Conservation (phyloP, 2,113 vertebrate species). For the Anoplopoma fimbria region DNA sequence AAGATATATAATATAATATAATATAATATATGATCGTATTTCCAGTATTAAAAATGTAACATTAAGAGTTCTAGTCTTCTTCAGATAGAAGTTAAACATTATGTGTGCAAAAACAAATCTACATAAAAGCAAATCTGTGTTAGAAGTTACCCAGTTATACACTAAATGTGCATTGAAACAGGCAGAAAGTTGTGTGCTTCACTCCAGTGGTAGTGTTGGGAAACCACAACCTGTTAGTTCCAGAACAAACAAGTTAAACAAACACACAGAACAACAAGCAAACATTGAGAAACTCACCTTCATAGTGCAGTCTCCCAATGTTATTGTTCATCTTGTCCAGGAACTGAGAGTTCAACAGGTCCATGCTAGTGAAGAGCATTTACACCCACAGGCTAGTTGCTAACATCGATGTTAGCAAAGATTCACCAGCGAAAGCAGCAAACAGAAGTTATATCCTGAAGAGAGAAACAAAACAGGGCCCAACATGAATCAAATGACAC, state of each 20-base stretch:
- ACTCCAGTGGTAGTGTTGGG: rapidly evolving
- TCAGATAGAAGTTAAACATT: neutral
- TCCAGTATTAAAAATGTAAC: neutral
- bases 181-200: neutral
- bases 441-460: slow-evolving; percentile 27
- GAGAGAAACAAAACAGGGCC: neutral
- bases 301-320: slow-evolving; percentile 94
- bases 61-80: neutral
- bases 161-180: too few species aligned
- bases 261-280: neutral
- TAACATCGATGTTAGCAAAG: slow-evolving; percentile 83
- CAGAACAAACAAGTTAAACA: neutral
- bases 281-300: slow-evolving; percentile 72
- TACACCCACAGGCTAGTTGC: slow-evolving; percentile 83
- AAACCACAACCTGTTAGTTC: neutral
- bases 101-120: too few species aligned
- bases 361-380: slow-evolving; percentile 97
- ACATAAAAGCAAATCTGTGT: too few species aligned
- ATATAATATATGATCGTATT: neutral
- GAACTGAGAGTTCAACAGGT: slow-evolving; percentile 98
- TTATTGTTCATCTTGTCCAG: slow-evolving; percentile 99
- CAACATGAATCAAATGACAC: too few species aligned
- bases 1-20: neutral
- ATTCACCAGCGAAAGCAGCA: slow-evolving; percentile 80
- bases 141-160: too few species aligned